Conservation (phyloP, 2,888 invertebrate species). For the Isoperla grammatica region DNA sequence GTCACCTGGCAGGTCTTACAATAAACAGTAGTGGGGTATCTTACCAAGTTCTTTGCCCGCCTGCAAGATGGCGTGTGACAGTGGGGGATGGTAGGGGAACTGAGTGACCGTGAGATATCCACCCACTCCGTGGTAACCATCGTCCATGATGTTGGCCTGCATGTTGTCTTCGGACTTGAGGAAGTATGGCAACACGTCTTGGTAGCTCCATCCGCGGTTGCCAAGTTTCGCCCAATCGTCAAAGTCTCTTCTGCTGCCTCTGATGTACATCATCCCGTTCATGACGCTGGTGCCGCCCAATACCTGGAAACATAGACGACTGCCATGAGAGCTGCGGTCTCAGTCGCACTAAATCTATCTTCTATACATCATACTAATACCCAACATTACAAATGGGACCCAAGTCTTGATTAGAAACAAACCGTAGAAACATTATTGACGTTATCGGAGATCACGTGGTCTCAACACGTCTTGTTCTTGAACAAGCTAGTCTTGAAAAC, state of each 20-base stretch:
- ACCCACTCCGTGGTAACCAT: constrained; percentile 69
- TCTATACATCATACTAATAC: no score
- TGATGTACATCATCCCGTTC: constrained; percentile 95
- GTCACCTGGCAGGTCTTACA: no score
- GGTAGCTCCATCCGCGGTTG: constrained; percentile 83
- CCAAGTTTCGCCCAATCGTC: constrained; percentile 83
- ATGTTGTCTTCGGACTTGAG: constrained; percentile 80
- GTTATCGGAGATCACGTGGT: no score
- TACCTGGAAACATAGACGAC: constrained; percentile 51
- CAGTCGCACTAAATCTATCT: no score
- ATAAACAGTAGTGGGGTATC: no score
- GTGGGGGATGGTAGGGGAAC: constrained; percentile 80
- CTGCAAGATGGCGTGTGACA: constrained; percentile 71
- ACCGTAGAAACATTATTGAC: no score
- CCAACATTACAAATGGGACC: no score
- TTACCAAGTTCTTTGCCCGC: constrained; percentile 70
- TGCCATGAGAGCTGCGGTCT: no score
- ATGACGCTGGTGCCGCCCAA: constrained; percentile 88
- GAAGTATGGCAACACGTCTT: constrained; percentile 86
- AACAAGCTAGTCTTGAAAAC: no score
- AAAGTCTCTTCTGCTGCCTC: constrained; percentile 81
- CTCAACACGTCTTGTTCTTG: no score
- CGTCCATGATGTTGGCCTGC: constrained; percentile 62
- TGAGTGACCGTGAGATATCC: constrained; percentile 72
- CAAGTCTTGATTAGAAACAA: no score